These are phyloP conservation scores for Conomelus anceps DNA, from an alignment of 2,888 invertebrate genomes.

Conservation along the genomic window DNA sequence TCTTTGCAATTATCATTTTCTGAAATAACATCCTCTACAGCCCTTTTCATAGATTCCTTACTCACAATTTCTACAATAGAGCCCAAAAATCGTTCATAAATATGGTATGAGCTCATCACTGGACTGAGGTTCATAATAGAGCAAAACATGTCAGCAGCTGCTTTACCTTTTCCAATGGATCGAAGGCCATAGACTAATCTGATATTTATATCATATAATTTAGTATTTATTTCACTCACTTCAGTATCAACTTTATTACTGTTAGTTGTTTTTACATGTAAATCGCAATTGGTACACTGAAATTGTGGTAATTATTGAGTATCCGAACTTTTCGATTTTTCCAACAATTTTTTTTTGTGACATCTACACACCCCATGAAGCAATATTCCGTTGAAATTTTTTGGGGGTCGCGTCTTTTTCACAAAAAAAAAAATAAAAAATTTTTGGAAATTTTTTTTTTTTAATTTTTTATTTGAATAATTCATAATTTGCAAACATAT, in stretches of 20 bases:
- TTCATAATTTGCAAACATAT: too few species aligned
- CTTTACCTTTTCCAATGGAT: constrained; percentile 5
- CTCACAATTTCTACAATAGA: neutral
- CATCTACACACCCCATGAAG: too few species aligned
- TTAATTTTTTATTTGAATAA: too few species aligned
- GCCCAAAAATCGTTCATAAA: neutral
- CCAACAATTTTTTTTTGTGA: too few species aligned
- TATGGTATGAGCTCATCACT: neutral
- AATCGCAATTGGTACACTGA: neutral
- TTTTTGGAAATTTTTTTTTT: too few species aligned
- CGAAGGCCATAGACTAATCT: neutral
- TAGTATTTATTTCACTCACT: neutral
- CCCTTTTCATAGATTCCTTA: neutral
- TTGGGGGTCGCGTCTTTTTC: too few species aligned
- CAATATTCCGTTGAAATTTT: too few species aligned
- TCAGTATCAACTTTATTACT: neutral
- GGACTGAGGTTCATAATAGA: neutral
- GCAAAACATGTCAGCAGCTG: neutral
- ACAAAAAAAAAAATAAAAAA: too few species aligned
- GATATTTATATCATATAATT: neutral
- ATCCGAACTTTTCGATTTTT: too few species aligned
- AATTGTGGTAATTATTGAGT: too few species aligned
- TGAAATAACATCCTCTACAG: neutral
- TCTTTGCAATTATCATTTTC: neutral
- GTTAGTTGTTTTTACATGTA: neutral